Evolutionary conservation across 35 echinoderm and acorn worm species (phyloP).

Genomic region (Amphiura filiformis): DNA sequence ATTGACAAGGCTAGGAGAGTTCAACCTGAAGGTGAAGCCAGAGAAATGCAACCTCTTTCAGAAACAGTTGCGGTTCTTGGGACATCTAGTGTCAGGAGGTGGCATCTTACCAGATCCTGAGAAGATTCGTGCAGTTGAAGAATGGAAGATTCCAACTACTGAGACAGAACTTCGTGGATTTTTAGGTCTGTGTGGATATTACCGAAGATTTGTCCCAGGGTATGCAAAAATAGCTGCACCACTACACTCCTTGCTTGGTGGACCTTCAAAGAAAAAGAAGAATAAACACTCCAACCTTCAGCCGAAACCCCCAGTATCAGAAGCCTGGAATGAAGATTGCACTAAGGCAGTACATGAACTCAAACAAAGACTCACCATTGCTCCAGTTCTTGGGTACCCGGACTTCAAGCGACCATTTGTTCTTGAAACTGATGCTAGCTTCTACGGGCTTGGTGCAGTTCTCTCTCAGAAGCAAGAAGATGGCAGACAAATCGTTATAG

Average conservation of each 20-base stretch:
- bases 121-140: background rate
- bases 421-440: constrained; percentile 49
- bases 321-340: background rate
- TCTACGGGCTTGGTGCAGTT: constrained; percentile 51
- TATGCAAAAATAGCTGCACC: constrained; percentile 63
- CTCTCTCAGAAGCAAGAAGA: constrained; percentile 55
- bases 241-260: no score
- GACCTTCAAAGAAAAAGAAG: background rate
- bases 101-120: background rate
- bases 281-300: no score
- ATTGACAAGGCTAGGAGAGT: background rate
- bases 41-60: constrained; percentile 21
- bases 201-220: constrained; percentile 56
- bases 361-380: background rate
- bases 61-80: background rate
- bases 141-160: constrained; percentile 25
- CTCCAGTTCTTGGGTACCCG: background rate
- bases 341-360: constrained; percentile 19
- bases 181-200: constrained; percentile 58
- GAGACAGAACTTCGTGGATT: constrained; percentile 44
- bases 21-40: constrained; percentile 37
- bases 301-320: background rate
- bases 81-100: background rate
- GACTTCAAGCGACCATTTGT: constrained; percentile 45
- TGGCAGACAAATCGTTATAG: constrained; percentile 36